phyloP scores from a whole-genome alignment of 2,888 invertebrate genomes.

The Chironomus riparius region DNA sequence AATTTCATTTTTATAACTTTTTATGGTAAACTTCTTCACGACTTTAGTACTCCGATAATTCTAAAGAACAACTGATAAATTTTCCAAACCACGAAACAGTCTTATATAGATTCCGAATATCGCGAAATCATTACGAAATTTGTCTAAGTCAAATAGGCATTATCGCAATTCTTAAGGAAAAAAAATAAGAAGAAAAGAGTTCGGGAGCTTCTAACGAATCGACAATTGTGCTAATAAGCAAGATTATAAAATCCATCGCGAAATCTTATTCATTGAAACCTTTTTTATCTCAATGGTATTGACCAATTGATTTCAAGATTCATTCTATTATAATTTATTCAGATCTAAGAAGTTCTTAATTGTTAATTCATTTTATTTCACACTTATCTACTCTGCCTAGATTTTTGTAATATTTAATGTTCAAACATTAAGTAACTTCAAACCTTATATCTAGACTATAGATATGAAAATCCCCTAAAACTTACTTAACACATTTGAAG shows the following conservation, averaged over 20 bases:
- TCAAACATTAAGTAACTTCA: no score
- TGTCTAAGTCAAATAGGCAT: background rate
- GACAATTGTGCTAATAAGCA: background rate
- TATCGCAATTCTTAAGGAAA: background rate
- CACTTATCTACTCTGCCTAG: no score
- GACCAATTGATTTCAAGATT: background rate
- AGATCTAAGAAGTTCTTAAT: no score
- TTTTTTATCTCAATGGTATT: background rate
- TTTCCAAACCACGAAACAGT: background rate
- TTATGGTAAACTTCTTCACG: background rate
- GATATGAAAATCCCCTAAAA: no score
- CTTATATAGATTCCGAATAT: background rate
- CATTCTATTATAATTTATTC: no score
- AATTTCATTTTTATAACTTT: slow-evolving; percentile 14
- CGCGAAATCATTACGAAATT: background rate
- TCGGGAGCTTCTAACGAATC: background rate
- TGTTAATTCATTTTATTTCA: no score
- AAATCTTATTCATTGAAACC: background rate
- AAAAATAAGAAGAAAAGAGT: background rate
- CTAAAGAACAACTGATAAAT: slow-evolving; percentile 3
- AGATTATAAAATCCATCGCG: background rate
- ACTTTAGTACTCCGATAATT: background rate
- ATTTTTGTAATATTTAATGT: no score
- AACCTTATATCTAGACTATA: no score
- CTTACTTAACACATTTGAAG: no score